Percentiles rank a stretch among this genome's conserved stretches.
Evolutionary conservation across 2,888 invertebrate genomes (phyloP).

Genomic region (Chirona hameri): DNA sequence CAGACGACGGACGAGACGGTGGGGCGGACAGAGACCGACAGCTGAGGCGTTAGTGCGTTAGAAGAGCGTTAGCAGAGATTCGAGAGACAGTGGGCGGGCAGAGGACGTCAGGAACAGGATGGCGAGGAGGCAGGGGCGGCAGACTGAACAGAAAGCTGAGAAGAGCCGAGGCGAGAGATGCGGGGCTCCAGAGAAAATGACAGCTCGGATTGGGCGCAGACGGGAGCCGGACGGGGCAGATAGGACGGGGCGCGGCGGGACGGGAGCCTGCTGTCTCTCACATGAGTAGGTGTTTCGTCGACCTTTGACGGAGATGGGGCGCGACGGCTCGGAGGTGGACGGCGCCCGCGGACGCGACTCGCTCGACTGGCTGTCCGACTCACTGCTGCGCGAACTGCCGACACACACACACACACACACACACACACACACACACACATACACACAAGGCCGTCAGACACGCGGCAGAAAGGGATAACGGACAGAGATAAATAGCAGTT

Average conservation of each 20-base stretch:
- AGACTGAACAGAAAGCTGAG: neutral
- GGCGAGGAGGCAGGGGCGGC: neutral
- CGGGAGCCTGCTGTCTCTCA: conserved; percentile 24
- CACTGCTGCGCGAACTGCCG: neutral
- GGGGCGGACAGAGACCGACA: too few relatives aligned
- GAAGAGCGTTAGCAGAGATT: neutral
- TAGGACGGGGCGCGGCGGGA: neutral
- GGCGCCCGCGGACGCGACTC: neutral
- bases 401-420: too few relatives aligned
- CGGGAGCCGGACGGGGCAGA: neutral
- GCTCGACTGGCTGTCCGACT: neutral
- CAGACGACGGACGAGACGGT: too few relatives aligned
- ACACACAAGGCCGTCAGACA: too few relatives aligned
- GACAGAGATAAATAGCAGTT: too few relatives aligned
- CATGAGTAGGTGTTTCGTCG: conserved; percentile 24
- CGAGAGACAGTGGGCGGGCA: neutral
- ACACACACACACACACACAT: too few relatives aligned
- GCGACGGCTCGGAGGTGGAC: neutral
- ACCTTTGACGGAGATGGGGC: conserved; percentile 22
- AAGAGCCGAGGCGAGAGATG: neutral
- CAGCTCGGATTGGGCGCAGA: neutral
- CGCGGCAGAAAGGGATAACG: too few relatives aligned
- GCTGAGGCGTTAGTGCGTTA: neutral
- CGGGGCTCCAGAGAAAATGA: neutral
- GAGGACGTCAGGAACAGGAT: neutral